These are phyloP conservation scores for Excalfactoria chinensis DNA, from an alignment of 2,113 vertebrate species.

Conservation along the genomic window DNA sequence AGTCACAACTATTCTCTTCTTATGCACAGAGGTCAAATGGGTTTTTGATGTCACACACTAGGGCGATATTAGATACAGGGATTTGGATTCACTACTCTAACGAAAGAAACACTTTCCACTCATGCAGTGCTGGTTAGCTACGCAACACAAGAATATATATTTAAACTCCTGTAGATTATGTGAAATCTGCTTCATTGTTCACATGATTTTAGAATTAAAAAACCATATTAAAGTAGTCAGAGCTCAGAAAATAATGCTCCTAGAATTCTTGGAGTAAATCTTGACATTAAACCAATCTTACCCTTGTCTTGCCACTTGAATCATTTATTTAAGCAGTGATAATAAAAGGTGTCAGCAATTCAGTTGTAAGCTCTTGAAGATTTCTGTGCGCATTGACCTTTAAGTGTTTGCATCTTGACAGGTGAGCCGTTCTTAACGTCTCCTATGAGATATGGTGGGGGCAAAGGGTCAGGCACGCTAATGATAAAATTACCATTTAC, in stretches of 20 bases:
- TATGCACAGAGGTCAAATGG: neutral
- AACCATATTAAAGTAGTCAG: neutral
- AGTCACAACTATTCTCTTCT: neutral
- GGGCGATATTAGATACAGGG: neutral
- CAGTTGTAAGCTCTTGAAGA: constrained; percentile 75
- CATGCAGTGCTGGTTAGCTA: neutral
- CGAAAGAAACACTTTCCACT: neutral
- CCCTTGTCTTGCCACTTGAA: constrained; percentile 70
- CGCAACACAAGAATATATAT: neutral
- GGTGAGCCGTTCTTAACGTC: constrained; percentile 73
- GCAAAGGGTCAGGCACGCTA: constrained; percentile 83
- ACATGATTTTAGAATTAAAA: neutral
- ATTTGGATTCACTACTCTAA: neutral
- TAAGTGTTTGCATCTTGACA: constrained; percentile 79
- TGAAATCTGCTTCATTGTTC: neutral
- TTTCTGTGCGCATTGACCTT: constrained; percentile 82
- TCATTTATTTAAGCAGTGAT: constrained; percentile 86
- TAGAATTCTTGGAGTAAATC: constrained; percentile 63
- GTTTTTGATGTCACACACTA: fast-evolving
- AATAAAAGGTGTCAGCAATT: constrained; percentile 85
- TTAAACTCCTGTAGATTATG: neutral
- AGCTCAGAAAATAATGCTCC: constrained; percentile 40
- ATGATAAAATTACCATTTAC: constrained; percentile 88
- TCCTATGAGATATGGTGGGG: constrained; percentile 77
- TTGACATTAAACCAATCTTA: constrained; percentile 69